phyloP scores from a whole-genome alignment of 1,140 invertebrate genomes.

The Scaptomyza pallida region DNA sequence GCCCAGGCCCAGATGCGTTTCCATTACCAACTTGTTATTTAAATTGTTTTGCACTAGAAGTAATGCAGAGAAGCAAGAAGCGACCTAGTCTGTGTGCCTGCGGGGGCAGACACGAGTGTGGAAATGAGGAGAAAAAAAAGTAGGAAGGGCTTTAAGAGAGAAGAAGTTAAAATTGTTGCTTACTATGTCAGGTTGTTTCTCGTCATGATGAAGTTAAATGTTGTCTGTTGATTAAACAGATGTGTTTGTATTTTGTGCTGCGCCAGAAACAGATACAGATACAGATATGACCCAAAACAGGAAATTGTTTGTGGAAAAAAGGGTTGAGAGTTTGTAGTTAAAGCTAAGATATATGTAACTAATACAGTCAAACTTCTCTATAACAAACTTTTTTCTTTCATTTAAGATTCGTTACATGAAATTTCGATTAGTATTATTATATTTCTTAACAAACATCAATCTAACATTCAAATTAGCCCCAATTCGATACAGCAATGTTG shows the following conservation, averaged over 20 bases:
- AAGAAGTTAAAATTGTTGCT: not conserved
- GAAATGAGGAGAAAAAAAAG: too few relatives aligned
- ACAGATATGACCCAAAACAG: conserved; percentile 4
- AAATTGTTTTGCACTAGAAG: conserved; percentile 67
- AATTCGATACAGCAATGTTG: conserved; percentile 1
- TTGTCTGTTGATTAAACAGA: conserved; percentile 20
- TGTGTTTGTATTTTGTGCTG: conserved; percentile 9
- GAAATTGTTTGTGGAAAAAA: conserved; percentile 11
- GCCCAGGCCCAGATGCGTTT: conserved; percentile 55
- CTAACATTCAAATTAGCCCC: not conserved
- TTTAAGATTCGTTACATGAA: too few relatives aligned
- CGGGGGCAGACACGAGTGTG: conserved; percentile 25
- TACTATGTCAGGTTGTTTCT: conserved; percentile 2
- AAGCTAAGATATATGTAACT: not conserved
- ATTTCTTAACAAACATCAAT: too few relatives aligned
- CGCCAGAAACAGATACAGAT: not conserved
- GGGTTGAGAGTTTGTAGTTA: conserved; percentile 6
- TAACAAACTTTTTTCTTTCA: too few relatives aligned
- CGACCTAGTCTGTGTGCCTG: too few relatives aligned
- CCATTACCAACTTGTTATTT: conserved; percentile 73
- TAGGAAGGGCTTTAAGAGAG: conserved; percentile 48
- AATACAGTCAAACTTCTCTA: not conserved
- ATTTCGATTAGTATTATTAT: too few relatives aligned
- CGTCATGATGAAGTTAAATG: conserved; percentile 27
- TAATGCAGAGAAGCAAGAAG: conserved; percentile 32